Percentiles rank a stretch among this genome's conserved stretches.
These are phyloP conservation scores for Harpagoxenus sublaevis DNA, from an alignment of 2,888 invertebrate genomes.

Conservation along the genomic window DNA sequence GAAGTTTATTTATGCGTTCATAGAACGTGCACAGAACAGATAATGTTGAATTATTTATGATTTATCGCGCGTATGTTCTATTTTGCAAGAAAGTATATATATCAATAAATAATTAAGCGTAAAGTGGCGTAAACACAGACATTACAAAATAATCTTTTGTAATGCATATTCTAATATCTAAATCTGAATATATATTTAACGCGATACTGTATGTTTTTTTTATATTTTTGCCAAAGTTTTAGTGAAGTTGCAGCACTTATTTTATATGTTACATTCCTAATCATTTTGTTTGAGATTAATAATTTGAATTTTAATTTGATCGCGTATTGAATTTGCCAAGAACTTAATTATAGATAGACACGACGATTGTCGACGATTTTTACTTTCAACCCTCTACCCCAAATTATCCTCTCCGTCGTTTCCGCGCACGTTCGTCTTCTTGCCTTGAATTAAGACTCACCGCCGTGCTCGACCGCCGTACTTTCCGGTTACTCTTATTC, in stretches of 20 bases:
- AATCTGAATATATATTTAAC: neutral
- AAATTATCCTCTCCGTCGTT: slow-evolving; percentile 25
- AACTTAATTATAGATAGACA: neutral
- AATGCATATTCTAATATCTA: neutral
- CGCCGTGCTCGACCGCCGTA: slow-evolving; percentile 52
- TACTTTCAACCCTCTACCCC: neutral
- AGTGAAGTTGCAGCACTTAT: neutral
- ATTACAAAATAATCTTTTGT: neutral
- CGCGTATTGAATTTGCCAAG: neutral
- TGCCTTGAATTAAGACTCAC: slow-evolving; percentile 71
- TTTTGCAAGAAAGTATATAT: neutral
- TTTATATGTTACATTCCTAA: neutral
- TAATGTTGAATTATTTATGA: neutral
- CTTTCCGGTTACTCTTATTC: slow-evolving; percentile 71
- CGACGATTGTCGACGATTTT: slow-evolving; percentile 23
- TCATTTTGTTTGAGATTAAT: neutral
- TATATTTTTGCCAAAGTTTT: neutral
- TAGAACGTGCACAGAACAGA: neutral
- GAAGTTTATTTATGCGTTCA: neutral
- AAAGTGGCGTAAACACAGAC: neutral
- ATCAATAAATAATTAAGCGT: neutral
- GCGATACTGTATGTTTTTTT: neutral
- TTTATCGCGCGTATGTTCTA: neutral
- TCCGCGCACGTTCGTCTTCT: slow-evolving; percentile 47
- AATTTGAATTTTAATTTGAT: neutral